phyloP scores from a whole-genome alignment of 2,797 vertebrate genomes.

The Mionectes olivaceus region DNA sequence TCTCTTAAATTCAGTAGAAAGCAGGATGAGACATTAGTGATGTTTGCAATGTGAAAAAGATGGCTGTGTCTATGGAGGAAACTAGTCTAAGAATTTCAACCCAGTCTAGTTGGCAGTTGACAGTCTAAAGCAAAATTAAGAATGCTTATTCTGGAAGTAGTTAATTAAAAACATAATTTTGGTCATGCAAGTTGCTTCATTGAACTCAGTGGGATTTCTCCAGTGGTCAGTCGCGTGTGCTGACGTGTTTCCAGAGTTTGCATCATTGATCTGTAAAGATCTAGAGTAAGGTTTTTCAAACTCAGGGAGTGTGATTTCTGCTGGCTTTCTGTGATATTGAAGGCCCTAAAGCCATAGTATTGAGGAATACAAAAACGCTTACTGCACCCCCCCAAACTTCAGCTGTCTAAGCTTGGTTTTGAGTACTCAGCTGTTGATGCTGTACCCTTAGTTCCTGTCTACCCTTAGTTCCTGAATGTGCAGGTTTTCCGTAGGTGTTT shows the following conservation, averaged over 20 bases:
- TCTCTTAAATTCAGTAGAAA: not conserved
- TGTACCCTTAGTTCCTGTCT: not conserved
- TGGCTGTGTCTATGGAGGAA: slow-evolving; percentile 27
- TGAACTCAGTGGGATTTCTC: not conserved
- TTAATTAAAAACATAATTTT: not conserved
- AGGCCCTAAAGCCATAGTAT: not conserved
- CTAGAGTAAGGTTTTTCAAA: not conserved
- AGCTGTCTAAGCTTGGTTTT: not conserved
- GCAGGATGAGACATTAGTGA: not conserved
- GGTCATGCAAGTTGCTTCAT: not conserved
- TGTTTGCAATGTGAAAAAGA: not conserved
- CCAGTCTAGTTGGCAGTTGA: slow-evolving; percentile 20
- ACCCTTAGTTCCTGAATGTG: not conserved
- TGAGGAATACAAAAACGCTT: not conserved
- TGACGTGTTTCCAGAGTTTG: not conserved
- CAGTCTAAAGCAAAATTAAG: slow-evolving; percentile 50
- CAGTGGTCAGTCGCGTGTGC: not conserved
- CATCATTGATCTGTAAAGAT: not conserved
- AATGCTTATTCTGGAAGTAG: not conserved
- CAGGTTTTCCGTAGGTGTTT: not conserved
- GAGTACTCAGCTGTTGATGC: not conserved
- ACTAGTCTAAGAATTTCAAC: slow-evolving; percentile 1
- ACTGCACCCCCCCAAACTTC: not conserved
- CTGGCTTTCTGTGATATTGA: not conserved
- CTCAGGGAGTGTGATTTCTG: not conserved